phyloP scores from a whole-genome alignment of 2,888 invertebrate species.

The Lysandra coridon region DNA sequence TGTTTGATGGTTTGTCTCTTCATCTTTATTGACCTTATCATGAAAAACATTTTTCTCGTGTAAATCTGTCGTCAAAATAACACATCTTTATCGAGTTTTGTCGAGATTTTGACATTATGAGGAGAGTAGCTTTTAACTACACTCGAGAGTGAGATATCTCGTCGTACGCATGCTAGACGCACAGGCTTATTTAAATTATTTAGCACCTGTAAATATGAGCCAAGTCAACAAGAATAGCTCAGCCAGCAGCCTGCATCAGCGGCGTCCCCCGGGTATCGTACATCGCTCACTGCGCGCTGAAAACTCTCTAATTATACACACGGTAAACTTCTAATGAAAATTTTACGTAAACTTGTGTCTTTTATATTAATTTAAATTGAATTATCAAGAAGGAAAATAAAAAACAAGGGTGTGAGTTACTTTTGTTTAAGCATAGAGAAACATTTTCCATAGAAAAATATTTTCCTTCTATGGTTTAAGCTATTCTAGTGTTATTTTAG shows the following conservation, averaged over 20 bases:
- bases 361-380: background rate
- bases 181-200: background rate
- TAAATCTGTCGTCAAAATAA: too few species aligned
- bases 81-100: too few species aligned
- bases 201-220: background rate
- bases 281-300: slow-evolving; percentile 34
- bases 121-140: too few species aligned
- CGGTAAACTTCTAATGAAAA: slow-evolving; percentile 23
- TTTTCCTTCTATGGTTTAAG: background rate
- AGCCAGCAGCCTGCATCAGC: background rate
- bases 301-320: slow-evolving; percentile 37
- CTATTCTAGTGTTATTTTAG: too few species aligned
- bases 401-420: background rate
- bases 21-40: too few species aligned
- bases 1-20: too few species aligned
- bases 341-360: background rate
- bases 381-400: background rate
- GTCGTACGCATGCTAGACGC: too few species aligned
- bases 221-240: slow-evolving; percentile 38
- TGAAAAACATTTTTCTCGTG: too few species aligned
- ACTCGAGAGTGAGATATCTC: too few species aligned
- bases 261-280: slow-evolving; percentile 36
- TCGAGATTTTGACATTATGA: too few species aligned
- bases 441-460: too few species aligned
- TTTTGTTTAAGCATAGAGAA: background rate